phyloP scores from a whole-genome alignment of 2,888 invertebrate genomes.

The Lepidocyrtinus sp. region DNA sequence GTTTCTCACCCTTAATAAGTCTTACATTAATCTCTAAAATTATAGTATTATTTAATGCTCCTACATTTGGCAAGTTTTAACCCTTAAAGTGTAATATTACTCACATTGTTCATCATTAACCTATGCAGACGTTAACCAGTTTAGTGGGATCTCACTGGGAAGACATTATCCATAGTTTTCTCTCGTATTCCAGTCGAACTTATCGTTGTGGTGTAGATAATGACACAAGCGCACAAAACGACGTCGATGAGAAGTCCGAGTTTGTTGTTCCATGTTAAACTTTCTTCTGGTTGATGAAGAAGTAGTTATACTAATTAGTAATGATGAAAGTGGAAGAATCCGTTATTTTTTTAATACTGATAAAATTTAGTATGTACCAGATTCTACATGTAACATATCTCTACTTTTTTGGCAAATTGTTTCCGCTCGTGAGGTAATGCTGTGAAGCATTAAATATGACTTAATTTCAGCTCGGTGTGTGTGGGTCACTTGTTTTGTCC shows the following conservation, averaged over 20 bases:
- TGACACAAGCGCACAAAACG: neutral
- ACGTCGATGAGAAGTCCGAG: neutral
- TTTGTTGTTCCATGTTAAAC: neutral
- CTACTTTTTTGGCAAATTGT: neutral
- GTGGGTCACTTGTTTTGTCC: neutral
- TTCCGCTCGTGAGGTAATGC: neutral
- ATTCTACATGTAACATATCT: too few relatives aligned
- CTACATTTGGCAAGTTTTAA: neutral
- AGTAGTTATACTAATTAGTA: neutral
- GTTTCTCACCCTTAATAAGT: neutral
- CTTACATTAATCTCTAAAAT: neutral
- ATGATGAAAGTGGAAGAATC: constrained; percentile 7
- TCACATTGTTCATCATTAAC: neutral
- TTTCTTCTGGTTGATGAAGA: too few relatives aligned
- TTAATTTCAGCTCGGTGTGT: neutral
- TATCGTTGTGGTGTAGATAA: constrained; percentile 2
- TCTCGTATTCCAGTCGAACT: constrained; percentile 6
- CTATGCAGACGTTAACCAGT: neutral
- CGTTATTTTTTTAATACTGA: constrained; percentile 12
- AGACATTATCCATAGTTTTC: constrained; percentile 15
- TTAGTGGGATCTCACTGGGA: neutral
- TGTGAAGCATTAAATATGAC: neutral
- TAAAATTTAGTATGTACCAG: too few relatives aligned
- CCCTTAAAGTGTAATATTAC: neutral
- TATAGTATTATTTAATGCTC: neutral